Base-by-base conservation (phyloP, 1,140 invertebrate genomes). In the Ctenoplectra terminalis region DNA sequence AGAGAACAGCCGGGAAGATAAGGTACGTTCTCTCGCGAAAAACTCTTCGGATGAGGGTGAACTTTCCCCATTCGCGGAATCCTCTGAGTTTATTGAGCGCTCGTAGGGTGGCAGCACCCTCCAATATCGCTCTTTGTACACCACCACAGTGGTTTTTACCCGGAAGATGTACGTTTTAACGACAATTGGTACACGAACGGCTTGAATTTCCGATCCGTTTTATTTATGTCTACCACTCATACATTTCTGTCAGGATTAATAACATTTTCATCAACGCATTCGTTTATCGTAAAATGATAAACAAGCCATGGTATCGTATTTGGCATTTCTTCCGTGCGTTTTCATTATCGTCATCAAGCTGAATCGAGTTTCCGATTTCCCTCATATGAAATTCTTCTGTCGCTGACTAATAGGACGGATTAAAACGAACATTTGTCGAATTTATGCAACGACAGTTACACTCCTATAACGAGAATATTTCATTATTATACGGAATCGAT, bases 41-140 rank as follows among this genome's bases (percentile, higher is more conserved):
- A 86, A 86, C 79, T 86, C 54, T 66, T 31, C 72, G 78, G 71
- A 84, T 58, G 58, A 81, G 85, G 77, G 85, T 67, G 84, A 85
- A 82, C 75, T 81, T 69, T 31, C 50, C 72, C 37, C 31, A 50
- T 70, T 58, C 60, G 40, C 58, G 17, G 60, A 78, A 86, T 43
- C 66, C 58, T 82, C 2, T 82, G 77, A 88, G 90, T 93, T 92
- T 88, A 85, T 76, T 78, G 67, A 50, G 73, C 71, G 69, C 61
- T 82, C 91, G 88, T 81, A 66, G 88, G 91, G 92, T 93, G 92
- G 92, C 92, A 92, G 90, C 92, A 93, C 92, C 74, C 84, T 87
- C 56, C 87, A 87, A 88, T 80, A 86, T 87, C 76, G 81, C 52
- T 61, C 29, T 15, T 61, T 34, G 15, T n/a, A n/a, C n/a, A 17